Conservation (phyloP, 2,888 invertebrate genomes). For the Patella ulyssiponensis region DNA sequence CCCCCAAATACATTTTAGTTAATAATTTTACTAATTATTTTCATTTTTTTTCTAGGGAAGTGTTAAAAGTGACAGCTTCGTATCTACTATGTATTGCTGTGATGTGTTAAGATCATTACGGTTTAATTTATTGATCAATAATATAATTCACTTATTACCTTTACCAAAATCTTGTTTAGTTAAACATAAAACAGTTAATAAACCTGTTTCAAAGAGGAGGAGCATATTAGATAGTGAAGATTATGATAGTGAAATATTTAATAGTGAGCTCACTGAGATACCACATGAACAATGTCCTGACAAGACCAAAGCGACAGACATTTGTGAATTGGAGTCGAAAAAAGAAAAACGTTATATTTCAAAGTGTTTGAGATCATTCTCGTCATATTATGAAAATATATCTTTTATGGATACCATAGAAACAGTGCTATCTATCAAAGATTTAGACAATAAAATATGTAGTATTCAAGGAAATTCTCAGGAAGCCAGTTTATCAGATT, state of each 20-base stretch:
- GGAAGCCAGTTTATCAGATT: neutral
- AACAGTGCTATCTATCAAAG: neutral
- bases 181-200: conserved; percentile 17
- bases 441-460: neutral
- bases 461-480: neutral
- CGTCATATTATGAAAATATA: conserved; percentile 48
- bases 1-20: no score
- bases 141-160: neutral
- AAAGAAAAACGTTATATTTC: conserved; percentile 18
- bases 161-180: neutral
- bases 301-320: neutral
- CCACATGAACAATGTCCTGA: neutral
- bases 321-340: neutral
- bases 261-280: conserved; percentile 14
- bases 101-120: conserved; percentile 1
- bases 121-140: neutral
- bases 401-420: conserved; percentile 41
- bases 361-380: conserved; percentile 41
- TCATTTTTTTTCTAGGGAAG: neutral
- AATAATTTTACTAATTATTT: no score
- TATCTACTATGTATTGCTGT: neutral
- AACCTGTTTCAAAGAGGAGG: conserved; percentile 25
- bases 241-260: conserved; percentile 44
- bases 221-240: conserved; percentile 57
- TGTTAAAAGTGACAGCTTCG: neutral